These are phyloP conservation scores for Muscidifurax raptorellus DNA, from an alignment of 1,140 invertebrate species.

Conservation along the genomic window DNA sequence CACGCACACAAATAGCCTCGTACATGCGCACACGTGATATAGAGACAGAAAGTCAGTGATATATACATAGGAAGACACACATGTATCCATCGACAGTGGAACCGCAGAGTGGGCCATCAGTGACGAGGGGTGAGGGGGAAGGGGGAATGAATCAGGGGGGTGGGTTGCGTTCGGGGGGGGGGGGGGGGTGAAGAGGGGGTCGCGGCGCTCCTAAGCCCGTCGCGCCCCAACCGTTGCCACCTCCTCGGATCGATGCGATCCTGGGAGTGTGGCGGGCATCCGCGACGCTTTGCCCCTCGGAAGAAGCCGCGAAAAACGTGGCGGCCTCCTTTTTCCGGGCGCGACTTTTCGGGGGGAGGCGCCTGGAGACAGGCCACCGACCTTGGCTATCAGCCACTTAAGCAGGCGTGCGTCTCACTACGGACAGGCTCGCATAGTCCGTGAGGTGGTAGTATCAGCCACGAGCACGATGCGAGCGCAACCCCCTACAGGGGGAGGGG, in stretches of 20 bases:
- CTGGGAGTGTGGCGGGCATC: conserved; percentile 71
- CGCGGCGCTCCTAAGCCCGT: background rate
- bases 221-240: conserved; percentile 38
- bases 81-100: conserved; percentile 16
- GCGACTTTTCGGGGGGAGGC: conserved; percentile 60
- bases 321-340: conserved; percentile 67
- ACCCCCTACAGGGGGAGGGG: background rate
- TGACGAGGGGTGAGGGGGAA: background rate
- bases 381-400: conserved; percentile 66
- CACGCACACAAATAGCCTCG: background rate
- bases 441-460: conserved; percentile 16
- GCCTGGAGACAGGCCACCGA: conserved; percentile 63
- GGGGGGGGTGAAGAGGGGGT: background rate
- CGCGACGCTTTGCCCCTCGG: conserved; percentile 72
- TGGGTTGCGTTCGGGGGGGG: too few relatives aligned
- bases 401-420: conserved; percentile 72
- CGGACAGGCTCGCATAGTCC: conserved; percentile 67
- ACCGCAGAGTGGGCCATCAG: background rate
- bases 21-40: too few relatives aligned
- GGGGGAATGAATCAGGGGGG: background rate
- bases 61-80: background rate
- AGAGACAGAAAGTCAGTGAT: background rate
- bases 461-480: background rate
- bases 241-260: conserved; percentile 61
- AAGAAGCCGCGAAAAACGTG: conserved; percentile 70